Evolutionary conservation across 2,113 vertebrate species (phyloP), one percentile per base, ranked within the genome.

Genomic region (Ammodytes dubius): DNA sequence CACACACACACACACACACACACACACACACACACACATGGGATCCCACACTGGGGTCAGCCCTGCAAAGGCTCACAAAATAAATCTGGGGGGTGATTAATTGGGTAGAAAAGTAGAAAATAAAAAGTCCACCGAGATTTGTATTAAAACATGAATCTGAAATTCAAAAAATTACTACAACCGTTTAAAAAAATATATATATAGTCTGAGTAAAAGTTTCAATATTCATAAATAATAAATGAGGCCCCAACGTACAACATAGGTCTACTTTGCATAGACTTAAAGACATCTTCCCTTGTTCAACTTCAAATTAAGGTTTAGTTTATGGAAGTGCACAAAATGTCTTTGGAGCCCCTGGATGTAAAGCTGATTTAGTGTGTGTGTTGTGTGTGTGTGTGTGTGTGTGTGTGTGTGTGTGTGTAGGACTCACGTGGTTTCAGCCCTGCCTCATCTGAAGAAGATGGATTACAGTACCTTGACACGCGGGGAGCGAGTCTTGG

Each of bases 391-490:
- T 45, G 7, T 45, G 40, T 50, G 46, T 12, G 6, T 15, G 7
- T 46, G 37, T 66, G 19, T 70, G 54, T 39, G 9, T 57, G 27
- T 79, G 7, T 78, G 43, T 83, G 39, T 76, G 39, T 70, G 67
- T 45, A 97, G 96, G 92, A 84, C 76, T 3, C 92, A 95, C 40
- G 88, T 96, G 53, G 90, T 97, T 81, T 91, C 87, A 8, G 73
- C 65, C 1, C 83, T 97, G 88, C 95, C 96, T 70, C 92, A 86
- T 2, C 74, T 97, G 84, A 96, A 96, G 87, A 94, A 47, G 0
- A 83, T 97, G n/a, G 96, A 97, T 89, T 97, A 96, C 92, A 96
- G 94, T 35, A 82, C 85, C 0, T 90, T 97, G 81, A 97, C 96
- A 37, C 93, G 83, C 11, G 90, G 93, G 46, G 95, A 97, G 60